Percentiles rank a stretch among this genome's conserved stretches.
Evolutionary conservation across 2,797 vertebrate genomes (phyloP).

Genomic region (Sardinella longiceps): DNA sequence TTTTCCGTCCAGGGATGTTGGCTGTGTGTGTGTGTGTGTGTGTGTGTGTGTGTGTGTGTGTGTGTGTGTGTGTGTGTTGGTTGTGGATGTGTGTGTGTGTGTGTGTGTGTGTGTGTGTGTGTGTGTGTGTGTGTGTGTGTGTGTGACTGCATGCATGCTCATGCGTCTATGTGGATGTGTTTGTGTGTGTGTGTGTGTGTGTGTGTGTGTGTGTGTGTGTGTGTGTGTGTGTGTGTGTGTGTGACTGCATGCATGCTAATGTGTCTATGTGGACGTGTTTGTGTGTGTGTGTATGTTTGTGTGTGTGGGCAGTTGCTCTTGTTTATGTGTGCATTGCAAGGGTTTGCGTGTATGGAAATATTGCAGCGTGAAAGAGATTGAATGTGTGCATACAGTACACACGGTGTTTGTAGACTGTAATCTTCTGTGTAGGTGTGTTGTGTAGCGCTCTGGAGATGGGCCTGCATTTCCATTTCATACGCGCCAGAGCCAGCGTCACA

Average conservation of each 20-base stretch:
- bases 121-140: background rate
- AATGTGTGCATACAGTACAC: background rate
- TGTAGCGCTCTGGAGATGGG: background rate
- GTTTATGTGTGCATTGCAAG: background rate
- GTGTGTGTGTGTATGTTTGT: background rate
- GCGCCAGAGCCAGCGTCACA: background rate
- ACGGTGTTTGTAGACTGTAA: background rate
- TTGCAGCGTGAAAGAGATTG: background rate
- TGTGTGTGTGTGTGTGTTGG: constrained; percentile 1
- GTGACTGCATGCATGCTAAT: background rate
- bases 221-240: constrained; percentile 8
- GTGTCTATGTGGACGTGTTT: background rate
- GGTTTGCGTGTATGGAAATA: background rate
- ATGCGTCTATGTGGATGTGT: background rate
- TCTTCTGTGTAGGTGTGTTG: background rate
- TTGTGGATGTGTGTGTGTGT: background rate
- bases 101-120: background rate
- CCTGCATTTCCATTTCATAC: background rate
- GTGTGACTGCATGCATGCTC: background rate
- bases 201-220: background rate
- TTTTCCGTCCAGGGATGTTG: constrained; percentile 41
- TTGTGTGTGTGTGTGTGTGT: constrained; percentile 9
- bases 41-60: background rate
- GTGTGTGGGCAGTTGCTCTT: background rate
- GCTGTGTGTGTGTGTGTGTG: constrained; percentile 25